Conservation (phyloP, 2,888 invertebrate genomes). For the Doris montereyensis region DNA sequence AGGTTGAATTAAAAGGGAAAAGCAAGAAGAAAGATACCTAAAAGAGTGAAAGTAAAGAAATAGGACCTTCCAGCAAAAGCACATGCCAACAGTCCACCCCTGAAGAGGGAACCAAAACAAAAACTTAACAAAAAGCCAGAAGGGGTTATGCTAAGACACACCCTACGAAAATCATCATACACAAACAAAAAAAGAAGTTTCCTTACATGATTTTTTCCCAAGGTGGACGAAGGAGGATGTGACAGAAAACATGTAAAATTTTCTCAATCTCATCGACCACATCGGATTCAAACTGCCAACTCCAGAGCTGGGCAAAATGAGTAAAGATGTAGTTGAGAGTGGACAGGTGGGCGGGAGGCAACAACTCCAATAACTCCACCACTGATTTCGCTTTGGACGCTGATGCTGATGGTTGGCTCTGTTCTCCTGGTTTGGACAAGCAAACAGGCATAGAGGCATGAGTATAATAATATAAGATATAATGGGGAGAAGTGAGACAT, state of each 20-base stretch:
- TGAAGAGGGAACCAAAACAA: too few relatives aligned
- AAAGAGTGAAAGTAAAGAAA: too few relatives aligned
- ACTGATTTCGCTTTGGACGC: conserved; percentile 47
- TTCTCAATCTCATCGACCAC: conserved; percentile 76
- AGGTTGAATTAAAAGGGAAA: too few relatives aligned
- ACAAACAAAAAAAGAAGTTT: neutral
- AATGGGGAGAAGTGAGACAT: too few relatives aligned
- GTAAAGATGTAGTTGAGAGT: conserved; percentile 80
- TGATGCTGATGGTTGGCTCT: too few relatives aligned
- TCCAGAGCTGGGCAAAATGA: conserved; percentile 82
- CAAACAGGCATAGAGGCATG: too few relatives aligned
- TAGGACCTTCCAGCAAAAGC: too few relatives aligned
- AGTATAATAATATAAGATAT: too few relatives aligned
- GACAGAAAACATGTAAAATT: conserved; percentile 82
- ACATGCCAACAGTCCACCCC: too few relatives aligned
- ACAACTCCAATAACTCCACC: conserved; percentile 60
- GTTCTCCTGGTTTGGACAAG: too few relatives aligned
- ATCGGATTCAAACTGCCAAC: conserved; percentile 79
- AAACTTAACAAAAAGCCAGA: neutral
- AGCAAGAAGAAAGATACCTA: too few relatives aligned
- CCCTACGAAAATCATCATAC: too few relatives aligned
- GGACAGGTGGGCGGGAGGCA: conserved; percentile 79
- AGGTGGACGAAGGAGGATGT: conserved; percentile 82
- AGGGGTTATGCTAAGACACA: neutral
- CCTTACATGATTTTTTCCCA: conserved; percentile 85